These are phyloP conservation scores for Harmothoe impar DNA, from an alignment of 2,888 invertebrate species.

Conservation along the genomic window DNA sequence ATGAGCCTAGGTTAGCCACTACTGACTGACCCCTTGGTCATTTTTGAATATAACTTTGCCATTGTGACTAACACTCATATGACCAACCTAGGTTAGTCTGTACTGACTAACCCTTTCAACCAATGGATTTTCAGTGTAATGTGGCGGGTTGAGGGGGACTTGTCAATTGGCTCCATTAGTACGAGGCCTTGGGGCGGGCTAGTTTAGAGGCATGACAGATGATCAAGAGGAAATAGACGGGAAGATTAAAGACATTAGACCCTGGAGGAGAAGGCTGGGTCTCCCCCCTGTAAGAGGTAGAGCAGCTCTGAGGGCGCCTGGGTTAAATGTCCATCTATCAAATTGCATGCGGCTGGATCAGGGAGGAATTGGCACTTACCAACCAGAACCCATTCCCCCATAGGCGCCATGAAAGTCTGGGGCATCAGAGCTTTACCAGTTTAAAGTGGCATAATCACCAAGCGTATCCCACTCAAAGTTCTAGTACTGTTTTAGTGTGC, in stretches of 20 bases:
- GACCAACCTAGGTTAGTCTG: no score
- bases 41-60: no score
- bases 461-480: no score
- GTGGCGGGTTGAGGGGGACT: neutral
- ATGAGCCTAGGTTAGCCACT: no score
- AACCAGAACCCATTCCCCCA: neutral
- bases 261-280: neutral
- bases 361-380: neutral
- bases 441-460: no score
- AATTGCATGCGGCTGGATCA: neutral
- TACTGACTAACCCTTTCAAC: no score
- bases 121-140: no score
- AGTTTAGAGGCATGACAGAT: neutral
- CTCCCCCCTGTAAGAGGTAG: neutral
- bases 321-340: neutral
- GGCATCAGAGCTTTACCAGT: no score
- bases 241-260: conserved; percentile 26
- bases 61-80: no score
- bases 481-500: no score
- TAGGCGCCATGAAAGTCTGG: no score
- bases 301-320: neutral
- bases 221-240: neutral
- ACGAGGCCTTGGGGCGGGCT: neutral
- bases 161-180: neutral
- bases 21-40: no score